phyloP scores from a whole-genome alignment of 2,113 vertebrate genomes.

The Spea bombifrons region DNA sequence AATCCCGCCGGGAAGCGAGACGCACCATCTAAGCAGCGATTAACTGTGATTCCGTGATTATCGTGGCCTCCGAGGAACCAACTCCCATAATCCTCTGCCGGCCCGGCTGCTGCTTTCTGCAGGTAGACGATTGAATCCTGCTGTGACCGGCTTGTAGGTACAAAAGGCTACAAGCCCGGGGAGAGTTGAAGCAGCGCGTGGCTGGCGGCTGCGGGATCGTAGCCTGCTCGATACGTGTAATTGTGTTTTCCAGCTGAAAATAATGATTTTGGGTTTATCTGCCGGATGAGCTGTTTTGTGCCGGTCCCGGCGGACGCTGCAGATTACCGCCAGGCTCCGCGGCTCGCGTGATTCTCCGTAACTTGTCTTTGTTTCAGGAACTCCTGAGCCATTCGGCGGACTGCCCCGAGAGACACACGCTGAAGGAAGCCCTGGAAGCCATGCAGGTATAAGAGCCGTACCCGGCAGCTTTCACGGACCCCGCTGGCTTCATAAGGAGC shows the following conservation, averaged over 20 bases:
- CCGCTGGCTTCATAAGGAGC: too few relatives aligned
- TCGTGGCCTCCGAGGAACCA: too few relatives aligned
- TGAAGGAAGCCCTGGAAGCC: constrained; percentile 92
- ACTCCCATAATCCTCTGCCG: too few relatives aligned
- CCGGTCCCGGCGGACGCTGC: not conserved
- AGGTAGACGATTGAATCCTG: not conserved
- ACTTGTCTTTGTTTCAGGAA: constrained; percentile 67
- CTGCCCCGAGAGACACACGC: constrained; percentile 83
- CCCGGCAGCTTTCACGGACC: too few relatives aligned
- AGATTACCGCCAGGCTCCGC: not conserved
- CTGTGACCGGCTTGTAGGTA: not conserved
- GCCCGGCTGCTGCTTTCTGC: not conserved
- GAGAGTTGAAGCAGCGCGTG: not conserved
- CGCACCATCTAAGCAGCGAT: too few relatives aligned
- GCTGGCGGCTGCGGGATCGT: not conserved
- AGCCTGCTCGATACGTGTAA: not conserved
- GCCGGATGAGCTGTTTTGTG: not conserved
- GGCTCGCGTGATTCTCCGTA: not conserved
- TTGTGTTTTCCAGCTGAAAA: not conserved
- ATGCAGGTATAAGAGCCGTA: constrained; percentile 78
- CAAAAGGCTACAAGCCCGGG: not conserved
- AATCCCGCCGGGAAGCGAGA: too few relatives aligned
- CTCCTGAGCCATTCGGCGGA: constrained; percentile 88
- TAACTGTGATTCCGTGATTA: too few relatives aligned
- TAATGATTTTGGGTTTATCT: not conserved